Evolutionary conservation across 2,888 invertebrate species (phyloP), one percentile per base, ranked within the genome.

Genomic region (Nephrotoma flavescens): DNA sequence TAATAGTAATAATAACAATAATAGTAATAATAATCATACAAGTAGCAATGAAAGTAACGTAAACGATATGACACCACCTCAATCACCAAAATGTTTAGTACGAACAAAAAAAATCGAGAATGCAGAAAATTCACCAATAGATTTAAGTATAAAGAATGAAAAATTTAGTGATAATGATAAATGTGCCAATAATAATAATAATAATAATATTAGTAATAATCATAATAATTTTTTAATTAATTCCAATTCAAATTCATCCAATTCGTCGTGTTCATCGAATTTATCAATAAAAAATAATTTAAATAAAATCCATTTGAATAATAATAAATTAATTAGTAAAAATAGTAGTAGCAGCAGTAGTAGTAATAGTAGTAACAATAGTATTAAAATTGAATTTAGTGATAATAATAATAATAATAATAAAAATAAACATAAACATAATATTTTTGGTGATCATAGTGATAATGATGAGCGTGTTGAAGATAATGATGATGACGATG

Each of bases 131-230:
- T 6, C 85, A 85, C 96, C 96, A 1, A 96, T 96, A 90, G 96
- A 96, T 90, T 91, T 96, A 88, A 96, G 96, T 52, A 95, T 96
- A 92, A 95, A 95, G 89, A 93, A 94, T 0, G 91, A 92, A 89
- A 90, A 92, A 88, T 71, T 71, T 71, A 71, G 71, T 71, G 92
- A 92, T 0, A 92, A 92, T 86, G 92, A 92, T 86, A 92, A 92
- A 71, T 83, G 86, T 85, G 86, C 86, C 86, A 87, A 87, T 83
- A 86, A 84, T 44, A 85, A 85, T 42, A 86, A 83, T 86, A 86
- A 57, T 41, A 86, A 52, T 41, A 85, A 83, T 83, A 31, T 31
- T 41, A 45, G 44, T 86, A 52, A 85, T 41, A 12, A 41, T 47
- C 42, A 47, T 84, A 42, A 83, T 83, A 11, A 45, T 86, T 83